These are phyloP conservation scores for Drosophila pectinifera DNA, from an alignment of 1,140 invertebrate genomes.

Conservation along the genomic window DNA sequence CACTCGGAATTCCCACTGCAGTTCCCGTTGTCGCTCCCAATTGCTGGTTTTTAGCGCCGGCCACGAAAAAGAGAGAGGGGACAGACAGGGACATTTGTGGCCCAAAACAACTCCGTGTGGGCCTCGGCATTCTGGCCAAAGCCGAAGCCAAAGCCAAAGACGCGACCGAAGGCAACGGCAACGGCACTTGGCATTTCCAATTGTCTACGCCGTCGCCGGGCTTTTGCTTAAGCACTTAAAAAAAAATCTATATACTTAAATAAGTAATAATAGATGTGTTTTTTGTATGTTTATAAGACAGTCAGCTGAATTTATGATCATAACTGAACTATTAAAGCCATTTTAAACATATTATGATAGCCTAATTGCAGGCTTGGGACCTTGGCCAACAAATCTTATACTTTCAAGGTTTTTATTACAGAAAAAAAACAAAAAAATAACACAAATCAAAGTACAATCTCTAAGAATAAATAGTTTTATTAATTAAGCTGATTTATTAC, in stretches of 20 bases:
- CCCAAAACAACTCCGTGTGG: conserved; percentile 43
- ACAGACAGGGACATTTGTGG: conserved; percentile 21
- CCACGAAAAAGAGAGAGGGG: conserved; percentile 45
- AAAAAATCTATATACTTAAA: not conserved
- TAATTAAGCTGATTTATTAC: no score
- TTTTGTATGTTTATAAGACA: not conserved
- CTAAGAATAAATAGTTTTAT: no score
- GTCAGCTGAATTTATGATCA: not conserved
- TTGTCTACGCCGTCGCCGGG: conserved; percentile 25
- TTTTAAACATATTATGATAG: no score
- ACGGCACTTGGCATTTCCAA: conserved; percentile 79
- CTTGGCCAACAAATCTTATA: not conserved
- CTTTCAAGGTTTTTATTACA: not conserved
- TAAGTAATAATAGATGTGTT: no score
- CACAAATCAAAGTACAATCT: not conserved
- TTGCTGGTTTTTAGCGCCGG: conserved; percentile 63
- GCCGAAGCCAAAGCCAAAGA: conserved; percentile 24
- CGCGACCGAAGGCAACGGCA: conserved; percentile 32
- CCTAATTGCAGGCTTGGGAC: not conserved
- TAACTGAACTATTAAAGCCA: no score
- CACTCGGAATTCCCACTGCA: conserved; percentile 45
- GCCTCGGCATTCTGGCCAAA: conserved; percentile 35
- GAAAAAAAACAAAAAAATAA: not conserved
- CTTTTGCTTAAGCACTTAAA: conserved; percentile 4
- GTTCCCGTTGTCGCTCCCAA: conserved; percentile 58